Conservation (phyloP, 2,888 invertebrate genomes). For the Syrista parreyssii region DNA sequence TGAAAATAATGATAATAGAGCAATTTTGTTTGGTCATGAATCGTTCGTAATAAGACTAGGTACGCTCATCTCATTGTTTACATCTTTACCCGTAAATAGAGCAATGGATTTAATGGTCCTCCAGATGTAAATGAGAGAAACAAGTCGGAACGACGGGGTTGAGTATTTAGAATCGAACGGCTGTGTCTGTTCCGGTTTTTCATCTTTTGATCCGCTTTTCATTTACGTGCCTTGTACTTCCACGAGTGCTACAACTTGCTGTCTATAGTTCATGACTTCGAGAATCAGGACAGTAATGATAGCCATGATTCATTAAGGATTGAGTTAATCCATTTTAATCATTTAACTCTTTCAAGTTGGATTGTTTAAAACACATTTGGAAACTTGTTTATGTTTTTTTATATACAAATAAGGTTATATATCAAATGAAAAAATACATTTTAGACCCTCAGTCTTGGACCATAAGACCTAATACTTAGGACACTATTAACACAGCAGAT, state of each 20-base stretch:
- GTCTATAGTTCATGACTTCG: not conserved
- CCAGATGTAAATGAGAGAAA: not conserved
- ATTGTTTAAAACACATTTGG: no score
- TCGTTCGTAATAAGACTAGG: not conserved
- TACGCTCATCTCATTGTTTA: not conserved
- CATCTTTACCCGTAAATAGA: not conserved
- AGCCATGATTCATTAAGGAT: not conserved
- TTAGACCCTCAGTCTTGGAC: no score
- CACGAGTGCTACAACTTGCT: not conserved
- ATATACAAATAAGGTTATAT: no score
- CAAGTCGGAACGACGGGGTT: not conserved
- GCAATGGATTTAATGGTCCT: not conserved
- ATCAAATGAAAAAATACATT: no score
- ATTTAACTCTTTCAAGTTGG: not conserved
- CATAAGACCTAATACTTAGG: no score
- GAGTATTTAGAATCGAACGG: not conserved
- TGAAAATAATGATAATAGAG: not conserved
- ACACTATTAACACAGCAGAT: no score
- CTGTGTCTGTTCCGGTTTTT: not conserved
- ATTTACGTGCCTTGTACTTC: not conserved
- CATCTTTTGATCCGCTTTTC: not conserved
- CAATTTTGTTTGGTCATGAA: not conserved
- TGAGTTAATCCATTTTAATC: not conserved
- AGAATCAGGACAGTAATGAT: not conserved
- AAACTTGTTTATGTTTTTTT: no score